These are phyloP conservation scores for Lophochroa leadbeateri DNA, from an alignment of 2,113 vertebrate genomes.

Conservation along the genomic window DNA sequence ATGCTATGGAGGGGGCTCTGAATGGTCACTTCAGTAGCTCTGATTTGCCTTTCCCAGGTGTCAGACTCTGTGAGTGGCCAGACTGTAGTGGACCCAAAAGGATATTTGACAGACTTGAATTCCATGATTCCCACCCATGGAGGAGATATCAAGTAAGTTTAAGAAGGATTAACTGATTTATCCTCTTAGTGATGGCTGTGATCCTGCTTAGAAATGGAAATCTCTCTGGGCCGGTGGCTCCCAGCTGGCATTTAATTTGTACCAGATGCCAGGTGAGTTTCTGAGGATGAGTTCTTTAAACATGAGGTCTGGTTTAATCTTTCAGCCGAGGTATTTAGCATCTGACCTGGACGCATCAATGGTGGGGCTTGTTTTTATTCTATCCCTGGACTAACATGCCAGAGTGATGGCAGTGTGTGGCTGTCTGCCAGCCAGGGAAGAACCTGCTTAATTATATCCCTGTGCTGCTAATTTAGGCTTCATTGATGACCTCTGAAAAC, in stretches of 20 bases:
- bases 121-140: constrained; percentile 98
- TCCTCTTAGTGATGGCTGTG: constrained; percentile 4
- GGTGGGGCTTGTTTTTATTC: neutral
- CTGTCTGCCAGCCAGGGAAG: neutral
- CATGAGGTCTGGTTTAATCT: neutral
- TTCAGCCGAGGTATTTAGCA: neutral
- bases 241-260: neutral
- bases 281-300: neutral
- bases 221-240: neutral
- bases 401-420: neutral
- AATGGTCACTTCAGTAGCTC: neutral
- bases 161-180: constrained; percentile 42
- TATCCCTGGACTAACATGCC: neutral
- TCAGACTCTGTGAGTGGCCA: constrained; percentile 98
- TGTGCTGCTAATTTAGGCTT: neutral
- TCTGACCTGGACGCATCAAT: constrained; percentile 8
- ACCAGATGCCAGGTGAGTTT: neutral
- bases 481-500: neutral
- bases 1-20: neutral
- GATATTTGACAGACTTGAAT: constrained; percentile 96
- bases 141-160: constrained; percentile 94
- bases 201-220: neutral
- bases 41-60: constrained; percentile 76
- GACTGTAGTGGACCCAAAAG: constrained; percentile 97
- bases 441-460: neutral